These are phyloP conservation scores for Microtus oregoni DNA, from an alignment of 2,113 vertebrate species.

Conservation along the genomic window DNA sequence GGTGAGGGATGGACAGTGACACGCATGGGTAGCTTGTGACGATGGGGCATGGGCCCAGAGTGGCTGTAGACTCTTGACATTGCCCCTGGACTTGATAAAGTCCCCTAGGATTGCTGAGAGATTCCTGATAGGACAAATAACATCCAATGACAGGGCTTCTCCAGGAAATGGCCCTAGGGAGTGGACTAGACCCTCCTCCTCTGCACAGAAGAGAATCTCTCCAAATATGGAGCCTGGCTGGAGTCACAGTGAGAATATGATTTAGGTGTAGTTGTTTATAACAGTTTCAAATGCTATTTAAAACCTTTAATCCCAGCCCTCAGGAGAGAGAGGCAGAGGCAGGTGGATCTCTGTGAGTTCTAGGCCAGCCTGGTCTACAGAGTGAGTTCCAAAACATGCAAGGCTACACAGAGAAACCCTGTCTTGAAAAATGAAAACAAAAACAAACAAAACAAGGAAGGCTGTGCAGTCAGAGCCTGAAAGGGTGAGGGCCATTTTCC, in stretches of 20 bases:
- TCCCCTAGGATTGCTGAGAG: neutral
- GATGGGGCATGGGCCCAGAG: fast-evolving
- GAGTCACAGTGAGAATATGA: neutral
- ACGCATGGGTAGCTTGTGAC: neutral
- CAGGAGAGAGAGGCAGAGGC: too few relatives aligned
- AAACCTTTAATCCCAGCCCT: too few relatives aligned
- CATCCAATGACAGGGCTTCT: neutral
- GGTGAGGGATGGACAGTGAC: neutral
- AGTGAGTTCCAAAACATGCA: too few relatives aligned
- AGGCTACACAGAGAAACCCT: too few relatives aligned
- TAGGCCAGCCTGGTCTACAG: too few relatives aligned
- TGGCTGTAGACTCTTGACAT: neutral
- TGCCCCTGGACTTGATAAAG: neutral
- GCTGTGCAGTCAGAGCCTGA: neutral
- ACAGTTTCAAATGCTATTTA: neutral
- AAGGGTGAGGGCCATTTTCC: neutral
- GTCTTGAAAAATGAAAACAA: too few relatives aligned
- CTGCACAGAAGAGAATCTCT: neutral
- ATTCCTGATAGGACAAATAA: too few relatives aligned
- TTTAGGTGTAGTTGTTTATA: neutral
- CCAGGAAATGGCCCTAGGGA: neutral
- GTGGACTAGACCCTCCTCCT: neutral
- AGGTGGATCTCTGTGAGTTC: too few relatives aligned
- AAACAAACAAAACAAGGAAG: too few relatives aligned
- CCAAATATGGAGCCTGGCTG: neutral